Evolutionary conservation across 2,797 vertebrate species (phyloP).

Genomic region (Falco novaeseelandiae): DNA sequence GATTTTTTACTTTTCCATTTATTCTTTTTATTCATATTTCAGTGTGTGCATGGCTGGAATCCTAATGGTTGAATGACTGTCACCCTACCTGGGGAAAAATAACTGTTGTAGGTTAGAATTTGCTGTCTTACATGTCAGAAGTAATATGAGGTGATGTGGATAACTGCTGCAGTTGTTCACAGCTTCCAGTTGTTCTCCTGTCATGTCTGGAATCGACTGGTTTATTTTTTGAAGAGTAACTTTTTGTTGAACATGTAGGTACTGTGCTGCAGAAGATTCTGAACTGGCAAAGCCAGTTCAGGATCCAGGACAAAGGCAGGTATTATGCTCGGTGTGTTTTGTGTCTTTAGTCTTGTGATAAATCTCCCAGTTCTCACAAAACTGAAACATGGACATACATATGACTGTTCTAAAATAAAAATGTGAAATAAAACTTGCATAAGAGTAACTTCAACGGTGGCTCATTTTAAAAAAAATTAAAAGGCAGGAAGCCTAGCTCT

Average conservation of each 20-base stretch:
- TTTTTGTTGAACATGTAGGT: background rate
- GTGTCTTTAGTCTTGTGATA: background rate
- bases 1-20: background rate
- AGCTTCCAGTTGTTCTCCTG: background rate
- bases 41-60: background rate
- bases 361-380: background rate
- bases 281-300: background rate
- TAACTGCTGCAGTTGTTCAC: background rate
- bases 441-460: background rate
- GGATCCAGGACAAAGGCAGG: background rate
- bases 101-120: background rate
- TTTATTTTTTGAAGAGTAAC: background rate
- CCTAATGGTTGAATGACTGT: background rate
- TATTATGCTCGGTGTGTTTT: background rate
- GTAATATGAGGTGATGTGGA: background rate
- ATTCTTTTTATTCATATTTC: background rate
- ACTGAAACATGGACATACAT: background rate
- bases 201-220: background rate
- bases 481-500: background rate
- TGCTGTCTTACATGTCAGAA: background rate
- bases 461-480: background rate
- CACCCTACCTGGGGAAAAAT: background rate
- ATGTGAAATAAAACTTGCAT: background rate
- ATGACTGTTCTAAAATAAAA: background rate
- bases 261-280: background rate